Evolutionary conservation across 2,797 vertebrate species (phyloP).

Genomic region (Pseudochirops cupreus): DNA sequence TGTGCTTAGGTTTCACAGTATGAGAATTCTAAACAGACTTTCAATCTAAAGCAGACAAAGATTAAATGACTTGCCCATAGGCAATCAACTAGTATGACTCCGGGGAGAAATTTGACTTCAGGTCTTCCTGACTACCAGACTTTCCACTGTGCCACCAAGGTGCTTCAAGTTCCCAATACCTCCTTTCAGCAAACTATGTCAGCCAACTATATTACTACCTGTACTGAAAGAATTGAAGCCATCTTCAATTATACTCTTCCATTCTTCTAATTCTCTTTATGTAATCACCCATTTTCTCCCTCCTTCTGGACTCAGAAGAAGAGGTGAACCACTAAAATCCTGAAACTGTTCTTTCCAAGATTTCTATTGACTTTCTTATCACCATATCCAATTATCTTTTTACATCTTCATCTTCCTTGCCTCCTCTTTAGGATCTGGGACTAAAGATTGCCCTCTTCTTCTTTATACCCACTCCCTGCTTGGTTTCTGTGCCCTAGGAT

Average conservation of each 20-base stretch:
- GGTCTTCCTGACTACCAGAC: neutral
- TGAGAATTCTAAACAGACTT: slow-evolving; percentile 22
- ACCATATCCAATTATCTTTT: neutral
- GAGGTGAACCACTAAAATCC: neutral
- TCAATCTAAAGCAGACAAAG: neutral
- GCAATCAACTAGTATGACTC: neutral
- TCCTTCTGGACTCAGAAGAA: neutral
- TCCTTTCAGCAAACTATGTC: neutral
- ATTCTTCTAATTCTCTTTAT: neutral
- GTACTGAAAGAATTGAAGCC: neutral
- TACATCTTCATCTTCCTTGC: neutral
- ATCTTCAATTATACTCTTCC: neutral
- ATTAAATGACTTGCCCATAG: neutral
- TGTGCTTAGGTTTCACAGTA: slow-evolving; percentile 38
- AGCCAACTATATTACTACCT: neutral
- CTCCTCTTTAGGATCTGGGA: neutral
- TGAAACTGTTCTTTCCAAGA: neutral
- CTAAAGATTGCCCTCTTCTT: neutral
- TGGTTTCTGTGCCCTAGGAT: neutral
- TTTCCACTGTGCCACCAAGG: neutral
- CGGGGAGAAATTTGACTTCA: neutral
- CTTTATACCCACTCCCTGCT: neutral
- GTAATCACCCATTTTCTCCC: neutral
- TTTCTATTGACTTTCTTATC: neutral
- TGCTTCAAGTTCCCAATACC: neutral